Conservation (phyloP, 1,140 invertebrate genomes). For the Eulimnadia texana region DNA sequence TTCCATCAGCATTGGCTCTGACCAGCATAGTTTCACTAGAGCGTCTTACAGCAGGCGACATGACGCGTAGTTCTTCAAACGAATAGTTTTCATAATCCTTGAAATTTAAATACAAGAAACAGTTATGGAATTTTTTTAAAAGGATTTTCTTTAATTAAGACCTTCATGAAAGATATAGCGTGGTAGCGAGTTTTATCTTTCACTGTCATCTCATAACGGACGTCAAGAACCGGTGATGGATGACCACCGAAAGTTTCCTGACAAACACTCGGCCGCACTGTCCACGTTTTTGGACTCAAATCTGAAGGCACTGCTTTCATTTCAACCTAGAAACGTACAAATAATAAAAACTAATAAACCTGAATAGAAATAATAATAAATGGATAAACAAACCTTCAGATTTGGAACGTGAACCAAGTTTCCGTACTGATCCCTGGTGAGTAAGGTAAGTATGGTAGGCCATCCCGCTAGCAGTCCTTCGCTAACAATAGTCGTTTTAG, state of each 20-base stretch:
- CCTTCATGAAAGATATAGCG: constrained; percentile 85
- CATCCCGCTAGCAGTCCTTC: constrained; percentile 58
- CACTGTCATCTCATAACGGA: constrained; percentile 72
- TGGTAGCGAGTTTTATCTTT: constrained; percentile 87
- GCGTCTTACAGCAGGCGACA: constrained; percentile 53
- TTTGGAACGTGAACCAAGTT: constrained; percentile 68
- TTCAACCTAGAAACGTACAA: constrained; percentile 36
- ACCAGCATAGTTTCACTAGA: constrained; percentile 74
- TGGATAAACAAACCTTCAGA: constrained; percentile 48
- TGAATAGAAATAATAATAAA: constrained; percentile 6
- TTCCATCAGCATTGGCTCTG: constrained; percentile 66
- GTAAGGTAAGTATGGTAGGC: constrained; percentile 62
- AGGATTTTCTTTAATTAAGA: no score
- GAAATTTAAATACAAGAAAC: constrained; percentile 21
- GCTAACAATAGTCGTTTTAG: constrained; percentile 19
- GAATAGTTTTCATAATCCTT: constrained; percentile 85
- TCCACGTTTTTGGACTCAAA: constrained; percentile 38
- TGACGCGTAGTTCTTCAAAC: constrained; percentile 84
- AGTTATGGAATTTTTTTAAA: neutral
- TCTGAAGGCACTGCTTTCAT: constrained; percentile 55
- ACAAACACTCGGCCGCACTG: constrained; percentile 31
- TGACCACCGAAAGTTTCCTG: constrained; percentile 37
- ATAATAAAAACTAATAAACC: neutral
- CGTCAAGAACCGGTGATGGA: constrained; percentile 70
- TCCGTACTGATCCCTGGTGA: constrained; percentile 84